A percentile compares a stretch with the other conserved stretches of the same genome.
phyloP scores from a whole-genome alignment of 2,888 invertebrate species.

The Endotricha flammealis region DNA sequence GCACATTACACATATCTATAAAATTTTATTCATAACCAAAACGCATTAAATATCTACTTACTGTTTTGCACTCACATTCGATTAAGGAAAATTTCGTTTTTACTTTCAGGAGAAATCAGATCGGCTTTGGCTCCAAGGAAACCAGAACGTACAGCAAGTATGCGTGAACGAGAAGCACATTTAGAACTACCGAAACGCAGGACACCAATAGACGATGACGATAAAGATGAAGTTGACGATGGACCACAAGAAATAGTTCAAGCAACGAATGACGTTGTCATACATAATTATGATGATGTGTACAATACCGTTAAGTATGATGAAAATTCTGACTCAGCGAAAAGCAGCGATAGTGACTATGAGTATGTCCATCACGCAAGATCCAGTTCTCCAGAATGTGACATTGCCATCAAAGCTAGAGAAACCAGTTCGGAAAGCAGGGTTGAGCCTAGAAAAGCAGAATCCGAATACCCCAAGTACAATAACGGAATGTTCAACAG shows the following conservation, averaged over 20 bases:
- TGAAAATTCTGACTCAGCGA: slow-evolving; percentile 64
- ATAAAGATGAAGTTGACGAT: slow-evolving; percentile 72
- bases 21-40: too few species aligned
- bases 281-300: slow-evolving; percentile 71
- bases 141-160: slow-evolving; percentile 91
- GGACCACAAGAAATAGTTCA: slow-evolving; percentile 63
- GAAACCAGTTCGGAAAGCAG: slow-evolving; percentile 39
- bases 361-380: slow-evolving; percentile 81
- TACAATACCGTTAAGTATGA: slow-evolving; percentile 68
- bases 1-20: too few species aligned
- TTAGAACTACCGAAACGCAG: slow-evolving; percentile 77
- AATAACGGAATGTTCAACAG: slow-evolving; percentile 76
- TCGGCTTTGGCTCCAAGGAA: slow-evolving; percentile 89
- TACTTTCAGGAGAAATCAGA: slow-evolving; percentile 85
- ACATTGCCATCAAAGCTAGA: slow-evolving; percentile 74
- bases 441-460: slow-evolving; percentile 46
- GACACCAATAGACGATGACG: slow-evolving; percentile 72
- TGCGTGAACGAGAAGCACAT: slow-evolving; percentile 87
- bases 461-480: slow-evolving; percentile 77
- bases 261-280: slow-evolving; percentile 66
- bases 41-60: too few species aligned
- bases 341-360: slow-evolving; percentile 80
- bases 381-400: slow-evolving; percentile 84
- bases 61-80: not conserved
- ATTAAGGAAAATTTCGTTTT: not conserved